Evolutionary conservation across 1,140 invertebrate species (phyloP), one percentile per base, ranked within the genome.

Genomic region (Belonocnema kinseyi): DNA sequence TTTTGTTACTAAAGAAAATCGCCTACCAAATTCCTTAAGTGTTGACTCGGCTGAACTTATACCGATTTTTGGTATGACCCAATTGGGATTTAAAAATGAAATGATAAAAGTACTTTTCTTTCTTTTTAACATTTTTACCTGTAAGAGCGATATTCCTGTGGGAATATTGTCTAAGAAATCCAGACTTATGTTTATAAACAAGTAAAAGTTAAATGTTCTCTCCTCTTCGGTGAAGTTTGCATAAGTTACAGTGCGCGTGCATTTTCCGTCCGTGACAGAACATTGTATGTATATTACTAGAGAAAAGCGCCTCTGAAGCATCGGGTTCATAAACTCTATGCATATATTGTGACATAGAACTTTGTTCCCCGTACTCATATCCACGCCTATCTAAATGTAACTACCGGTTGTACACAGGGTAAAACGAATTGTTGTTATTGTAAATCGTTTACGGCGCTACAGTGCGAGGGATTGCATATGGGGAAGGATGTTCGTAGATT

Each of bases 351-450:
- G 33, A 54, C 26, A 61, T 66, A 66, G 61, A 66, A 26, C 26
- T 66, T 33, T 40, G 40, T 16, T 26, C 58, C 40, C 61, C 40
- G 40, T 40, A 66, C 21, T 66, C 13, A 33, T 26, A 16, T 46
- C 61, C 33, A 40, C 40, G 61, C 26, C 61, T 66, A 66, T 66
- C 61, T 66, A 40, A 8, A 66, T 66, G 61, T 66, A 75, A 75
- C 72, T 74, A 77, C 76, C 75, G 76, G 73, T 77, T 73, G 33
- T 33, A 52, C 40, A 70, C 79, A 80, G 79, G 79, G 79, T 80
- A 80, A 73, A 75, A 80, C 76, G 72, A 66, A 66, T 77, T 72
- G 54, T 77, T 72, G 52, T 77, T 77, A 77, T 73, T 66, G n/a
- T 66, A 66, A 66, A 66, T 66, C 61, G 61, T 66, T 66, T 66